These are phyloP conservation scores for Bursaphelenchus mucronatus DNA, from an alignment of 1,140 invertebrate species.

Conservation along the genomic window DNA sequence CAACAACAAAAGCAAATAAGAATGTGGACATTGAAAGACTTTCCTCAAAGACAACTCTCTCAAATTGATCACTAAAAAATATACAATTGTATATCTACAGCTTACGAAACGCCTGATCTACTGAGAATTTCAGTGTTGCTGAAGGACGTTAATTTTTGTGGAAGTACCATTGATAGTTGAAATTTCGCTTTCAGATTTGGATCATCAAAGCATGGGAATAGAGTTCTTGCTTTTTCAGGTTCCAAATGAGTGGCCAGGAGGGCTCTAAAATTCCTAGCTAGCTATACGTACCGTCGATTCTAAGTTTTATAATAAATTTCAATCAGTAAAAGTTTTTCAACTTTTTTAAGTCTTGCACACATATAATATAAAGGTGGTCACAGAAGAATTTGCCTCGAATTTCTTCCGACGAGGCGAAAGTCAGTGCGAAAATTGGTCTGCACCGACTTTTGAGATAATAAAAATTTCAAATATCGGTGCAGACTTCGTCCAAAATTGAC, in stretches of 20 bases:
- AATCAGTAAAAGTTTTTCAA: too few species aligned
- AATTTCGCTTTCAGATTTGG: neutral
- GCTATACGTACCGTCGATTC: too few species aligned
- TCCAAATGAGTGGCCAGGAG: conserved; percentile 2
- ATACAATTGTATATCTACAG: neutral
- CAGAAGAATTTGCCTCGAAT: too few species aligned
- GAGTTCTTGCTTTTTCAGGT: neutral
- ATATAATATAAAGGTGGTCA: too few species aligned
- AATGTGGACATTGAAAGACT: neutral
- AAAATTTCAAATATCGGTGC: too few species aligned
- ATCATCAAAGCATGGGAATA: conserved; percentile 1
- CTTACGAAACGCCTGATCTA: neutral
- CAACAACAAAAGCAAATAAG: neutral
- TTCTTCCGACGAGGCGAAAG: too few species aligned
- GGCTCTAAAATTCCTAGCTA: neutral
- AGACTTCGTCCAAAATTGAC: too few species aligned
- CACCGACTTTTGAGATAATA: too few species aligned
- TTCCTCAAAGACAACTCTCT: neutral
- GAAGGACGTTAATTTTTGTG: neutral
- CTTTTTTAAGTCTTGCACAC: too few species aligned
- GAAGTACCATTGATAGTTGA: neutral
- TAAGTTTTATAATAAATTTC: too few species aligned
- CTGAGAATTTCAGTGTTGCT: neutral
- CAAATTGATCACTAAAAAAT: neutral
- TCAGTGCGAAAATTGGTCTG: too few species aligned